Evolutionary conservation across 2,797 vertebrate genomes (phyloP), one percentile per base, ranked within the genome.

Genomic region (Echeneis naucrates): DNA sequence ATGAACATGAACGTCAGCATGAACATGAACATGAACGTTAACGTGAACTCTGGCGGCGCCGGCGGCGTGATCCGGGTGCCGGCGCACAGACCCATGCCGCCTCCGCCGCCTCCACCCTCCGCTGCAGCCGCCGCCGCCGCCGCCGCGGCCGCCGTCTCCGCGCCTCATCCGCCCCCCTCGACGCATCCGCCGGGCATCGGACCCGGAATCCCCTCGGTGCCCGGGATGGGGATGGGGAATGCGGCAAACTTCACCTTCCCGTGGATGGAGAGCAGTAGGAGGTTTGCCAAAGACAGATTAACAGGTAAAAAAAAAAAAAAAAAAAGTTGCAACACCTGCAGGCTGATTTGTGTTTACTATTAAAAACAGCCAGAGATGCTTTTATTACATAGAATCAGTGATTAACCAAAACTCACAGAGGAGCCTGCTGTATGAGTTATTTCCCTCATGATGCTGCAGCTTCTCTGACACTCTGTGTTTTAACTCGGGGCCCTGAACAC

Each of bases 211-310:
- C 82, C 87, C 19, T 78, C 92, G 1, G 80, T 92, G 90, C 90
- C 87, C 16, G 92, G 89, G 30, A 93, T 95, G 68, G 93, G 91
- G 56, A 93, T 95, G 94, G 93, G 94, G 21, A 90, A 89, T 64
- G 92, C 95, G 19, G 80, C 92, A 0, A 96, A 95, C 75, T 95
- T 98, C 89, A 94, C 96, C 80, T 98, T 99, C 78, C 97, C 97
- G 5, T 98, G 97, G 97, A 97, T 97, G 97, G 97, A 98, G 88
- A 96, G 95, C 91, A 96, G 95, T 75, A 94, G 96, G 77, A 94
- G 97, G 83, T 96, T 97, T 72, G 95, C 96, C 50, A 99, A 99
- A 87, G 97, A 99, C 86, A 95, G 96, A 88, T 84, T 99, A 48
- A 96, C 96, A 92, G 97, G 97, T 98, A 95, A 96, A 92, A 89